A percentile compares a stretch with the other conserved stretches of the same genome.
phyloP scores from a whole-genome alignment of 2,797 vertebrate species.

The Triplophysa yarkandensis region DNA sequence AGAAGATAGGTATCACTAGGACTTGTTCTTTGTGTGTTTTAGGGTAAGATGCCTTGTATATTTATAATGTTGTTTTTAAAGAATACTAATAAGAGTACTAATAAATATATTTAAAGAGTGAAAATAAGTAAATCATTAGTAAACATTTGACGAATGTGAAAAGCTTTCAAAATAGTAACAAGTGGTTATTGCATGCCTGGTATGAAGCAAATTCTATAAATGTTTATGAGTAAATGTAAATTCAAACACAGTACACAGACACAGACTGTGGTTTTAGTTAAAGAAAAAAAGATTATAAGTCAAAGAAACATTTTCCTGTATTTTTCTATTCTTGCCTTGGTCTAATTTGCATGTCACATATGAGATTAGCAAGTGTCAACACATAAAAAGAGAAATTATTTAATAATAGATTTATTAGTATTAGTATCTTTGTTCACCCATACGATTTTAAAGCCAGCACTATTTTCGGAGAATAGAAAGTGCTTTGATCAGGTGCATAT shows the following conservation, averaged over 20 bases:
- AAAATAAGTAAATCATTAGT: not conserved
- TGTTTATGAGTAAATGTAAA: conserved; percentile 20
- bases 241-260: conserved; percentile 43
- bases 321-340: not conserved
- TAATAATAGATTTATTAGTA: no score
- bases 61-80: not conserved
- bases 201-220: conserved; percentile 9
- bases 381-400: no score
- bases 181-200: not conserved
- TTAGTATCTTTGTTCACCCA: no score
- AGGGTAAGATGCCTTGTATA: conserved; percentile 25
- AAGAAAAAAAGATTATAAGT: conserved; percentile 34
- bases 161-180: not conserved
- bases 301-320: not conserved
- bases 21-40: not conserved
- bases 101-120: not conserved
- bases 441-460: no score
- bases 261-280: conserved; percentile 49
- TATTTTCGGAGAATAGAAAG: not conserved
- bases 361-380: not conserved
- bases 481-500: not conserved
- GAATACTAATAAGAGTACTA: not conserved
- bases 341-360: not conserved
- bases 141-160: not conserved
- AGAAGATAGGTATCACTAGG: not conserved